Evolutionary conservation across 2,888 invertebrate genomes (phyloP), one percentile per base, ranked within the genome.

Genomic region (Blastobasis adustella): DNA sequence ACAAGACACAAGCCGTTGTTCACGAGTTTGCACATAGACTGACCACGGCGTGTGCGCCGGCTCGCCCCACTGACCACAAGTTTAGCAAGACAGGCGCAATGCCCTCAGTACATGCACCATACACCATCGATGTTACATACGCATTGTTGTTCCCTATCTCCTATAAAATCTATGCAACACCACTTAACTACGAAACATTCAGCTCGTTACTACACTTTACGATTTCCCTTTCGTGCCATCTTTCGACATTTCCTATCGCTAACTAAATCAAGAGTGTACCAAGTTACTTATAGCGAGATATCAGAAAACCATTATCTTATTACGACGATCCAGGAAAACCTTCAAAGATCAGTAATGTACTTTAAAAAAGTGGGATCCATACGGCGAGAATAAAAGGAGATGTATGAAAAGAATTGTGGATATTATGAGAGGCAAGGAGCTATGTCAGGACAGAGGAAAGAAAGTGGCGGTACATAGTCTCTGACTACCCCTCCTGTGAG

Each of bases 111-210:
- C 23, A 23, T 23, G 23, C 23, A 23, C 23, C 23, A 23, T 23
- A 23, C 63, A 66, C 66, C 67, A 69, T 73, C 69, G 69, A 74
- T 75, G 78, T 79, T 77, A 80, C 78, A 76, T 68, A 76, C 72
- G 73, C 82, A 82, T 83, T 83, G 79, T 85, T 82, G 82, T 79
- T 67, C 54, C 56, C 65, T 81, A 80, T 81, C 76, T 75, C 67
- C 66, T 63, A 72, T 71, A 69, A 66, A 63, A 82, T 82, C 81
- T 79, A 74, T 76, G 73, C 73, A 76, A 74, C 71, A 65, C 63
- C 60, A 58, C 55, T 64, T 59, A 54, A 53, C 56, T 59, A 63
- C 59, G 56, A 51, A 61, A 55, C 54, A 57, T 56, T 57, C 60
- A 51, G 55, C 54, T 55, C 46, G 58, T 62, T 61, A 59, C 53